phyloP scores from a whole-genome alignment of 2,888 invertebrate genomes.

The Pammene fasciana region DNA sequence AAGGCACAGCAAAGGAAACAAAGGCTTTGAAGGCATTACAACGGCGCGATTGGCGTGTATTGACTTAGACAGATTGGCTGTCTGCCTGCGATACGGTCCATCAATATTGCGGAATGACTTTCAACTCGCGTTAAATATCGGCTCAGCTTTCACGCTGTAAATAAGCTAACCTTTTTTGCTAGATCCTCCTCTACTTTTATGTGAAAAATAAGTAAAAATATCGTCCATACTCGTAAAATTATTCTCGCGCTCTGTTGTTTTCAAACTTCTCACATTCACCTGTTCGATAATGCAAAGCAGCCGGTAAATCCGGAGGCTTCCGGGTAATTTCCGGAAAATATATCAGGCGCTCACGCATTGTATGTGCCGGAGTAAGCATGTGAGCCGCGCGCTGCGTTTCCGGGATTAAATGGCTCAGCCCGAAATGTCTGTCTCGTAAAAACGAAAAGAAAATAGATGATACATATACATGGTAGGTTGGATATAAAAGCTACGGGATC shows the following conservation, averaged over 20 bases:
- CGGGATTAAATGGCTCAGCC: not conserved
- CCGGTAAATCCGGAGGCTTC: conserved; percentile 16
- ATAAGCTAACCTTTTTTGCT: not conserved
- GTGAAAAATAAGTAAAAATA: not conserved
- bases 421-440: not conserved
- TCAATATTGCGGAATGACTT: conserved; percentile 20
- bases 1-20: conserved; percentile 8
- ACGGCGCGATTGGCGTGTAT: conserved; percentile 18
- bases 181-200: not conserved
- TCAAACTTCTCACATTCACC: conserved; percentile 9
- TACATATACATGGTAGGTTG: not conserved
- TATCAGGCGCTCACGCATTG: conserved; percentile 7
- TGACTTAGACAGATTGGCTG: conserved; percentile 35
- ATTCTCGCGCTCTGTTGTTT: conserved; percentile 2
- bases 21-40: conserved; percentile 1
- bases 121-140: not conserved
- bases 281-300: conserved; percentile 23
- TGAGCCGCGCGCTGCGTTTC: not conserved
- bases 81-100: not conserved
- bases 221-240: too few species aligned
- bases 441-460: conserved; percentile 1
- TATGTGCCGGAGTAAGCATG: not conserved
- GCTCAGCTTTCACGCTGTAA: not conserved
- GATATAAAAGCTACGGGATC: not conserved
- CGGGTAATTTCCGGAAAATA: conserved; percentile 28